Evolutionary conservation across 2,888 invertebrate species (phyloP), one percentile per base, ranked within the genome.

Genomic region (Teleogryllus oceanicus): DNA sequence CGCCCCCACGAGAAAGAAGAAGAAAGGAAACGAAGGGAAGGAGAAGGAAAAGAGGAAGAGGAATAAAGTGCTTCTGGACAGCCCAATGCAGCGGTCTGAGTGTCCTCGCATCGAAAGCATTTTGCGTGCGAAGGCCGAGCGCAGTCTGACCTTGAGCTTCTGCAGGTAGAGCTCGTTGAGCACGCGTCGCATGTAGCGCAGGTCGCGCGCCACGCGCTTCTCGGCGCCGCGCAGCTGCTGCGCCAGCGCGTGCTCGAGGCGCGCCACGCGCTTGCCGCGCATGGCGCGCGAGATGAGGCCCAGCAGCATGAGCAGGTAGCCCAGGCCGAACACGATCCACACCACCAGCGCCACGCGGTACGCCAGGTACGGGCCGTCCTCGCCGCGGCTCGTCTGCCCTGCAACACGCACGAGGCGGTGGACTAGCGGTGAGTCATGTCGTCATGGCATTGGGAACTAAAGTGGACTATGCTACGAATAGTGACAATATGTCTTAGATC

Each of bases 311-410:
- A 96, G 92, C 76, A 96, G 91, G 86, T 97, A 97, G 0, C 96
- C 96, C 82, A 97, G 89, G 0, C 97, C 96, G 85, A 96, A 96
- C 81, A 96, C 94, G 79, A 97, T 95, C 97, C 97, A 97, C 49
- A 94, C 87, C 51, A 96, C 92, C 0, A 96, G 89, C 84, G 94
- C 94, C 81, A 93, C 90, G 87, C 96, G 92, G 88, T 97, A 97
- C 82, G 90, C 89, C 85, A 91, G 92, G 85, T 91, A 91, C 81
- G 74, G 37, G 2, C 50, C 77, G n/a, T 50, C 75, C 11, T 81
- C 75, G 78, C 78, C 51, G n/a, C 75, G 49, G 50, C n/a, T 37
- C 12, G 80, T 78, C 80, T 80, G 78, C 12, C 80, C 80, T 80
- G 78, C 13, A n/a, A n/a, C n/a, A n/a, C n/a, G n/a, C n/a, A n/a